Evolutionary conservation across 2,113 vertebrate genomes (phyloP).

Genomic region (Tenebrosternarchus preto): DNA sequence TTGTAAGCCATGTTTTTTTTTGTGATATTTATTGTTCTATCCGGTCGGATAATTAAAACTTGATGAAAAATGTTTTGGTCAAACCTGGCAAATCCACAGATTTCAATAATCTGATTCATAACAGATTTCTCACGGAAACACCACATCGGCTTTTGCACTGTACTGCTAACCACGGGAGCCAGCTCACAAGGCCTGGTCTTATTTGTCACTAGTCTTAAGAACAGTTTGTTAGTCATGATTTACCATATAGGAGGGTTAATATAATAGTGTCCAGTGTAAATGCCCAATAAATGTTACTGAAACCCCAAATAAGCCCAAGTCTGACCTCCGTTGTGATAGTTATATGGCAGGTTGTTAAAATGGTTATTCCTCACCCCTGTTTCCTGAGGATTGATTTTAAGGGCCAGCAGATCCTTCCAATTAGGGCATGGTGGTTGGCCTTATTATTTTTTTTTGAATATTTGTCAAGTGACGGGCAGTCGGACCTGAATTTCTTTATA

Average conservation of each 20-base stretch:
- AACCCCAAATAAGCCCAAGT: conserved; percentile 5
- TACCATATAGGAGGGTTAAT: conserved; percentile 1
- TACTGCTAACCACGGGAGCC: not conserved
- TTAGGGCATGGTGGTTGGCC: no score
- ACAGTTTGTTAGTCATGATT: not conserved
- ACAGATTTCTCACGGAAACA: not conserved
- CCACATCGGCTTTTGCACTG: conserved; percentile 11
- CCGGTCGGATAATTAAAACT: not conserved
- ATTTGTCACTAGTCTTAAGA: conserved; percentile 31
- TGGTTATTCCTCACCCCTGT: not conserved
- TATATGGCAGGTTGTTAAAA: not conserved
- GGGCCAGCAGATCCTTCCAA: no score
- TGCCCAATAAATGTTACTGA: conserved; percentile 56
- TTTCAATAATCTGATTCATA: not conserved
- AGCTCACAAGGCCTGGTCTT: not conserved
- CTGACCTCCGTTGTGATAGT: not conserved
- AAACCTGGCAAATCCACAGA: not conserved
- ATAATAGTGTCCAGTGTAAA: conserved; percentile 44
- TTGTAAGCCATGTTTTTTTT: not conserved
- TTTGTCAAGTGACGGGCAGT: no score
- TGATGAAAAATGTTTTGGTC: not conserved
- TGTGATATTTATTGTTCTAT: conserved; percentile 18
- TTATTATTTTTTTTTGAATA: no score
- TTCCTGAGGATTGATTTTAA: no score
- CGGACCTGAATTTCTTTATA: no score